These are phyloP conservation scores for Holotrichia oblita DNA, from an alignment of 1,140 invertebrate genomes.

Conservation along the genomic window DNA sequence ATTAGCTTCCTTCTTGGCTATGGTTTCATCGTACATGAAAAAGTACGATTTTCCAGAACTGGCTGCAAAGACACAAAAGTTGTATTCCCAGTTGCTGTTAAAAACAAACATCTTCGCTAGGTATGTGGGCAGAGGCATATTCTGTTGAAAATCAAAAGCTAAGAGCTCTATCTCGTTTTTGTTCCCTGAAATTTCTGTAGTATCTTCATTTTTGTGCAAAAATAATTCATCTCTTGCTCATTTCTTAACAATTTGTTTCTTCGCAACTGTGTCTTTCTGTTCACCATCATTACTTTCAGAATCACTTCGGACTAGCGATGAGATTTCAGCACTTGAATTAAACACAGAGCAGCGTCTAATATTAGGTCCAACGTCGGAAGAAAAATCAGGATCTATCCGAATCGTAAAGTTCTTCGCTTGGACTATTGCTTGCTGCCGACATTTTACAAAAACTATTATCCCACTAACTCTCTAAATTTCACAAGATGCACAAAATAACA, in stretches of 20 bases:
- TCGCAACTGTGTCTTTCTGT: background rate
- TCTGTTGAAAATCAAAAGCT: slow-evolving; percentile 42
- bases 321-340: too few species aligned
- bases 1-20: slow-evolving; percentile 41
- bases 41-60: slow-evolving; percentile 41
- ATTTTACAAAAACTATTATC: too few species aligned
- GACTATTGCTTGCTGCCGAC: too few species aligned
- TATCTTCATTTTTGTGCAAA: slow-evolving; percentile 44
- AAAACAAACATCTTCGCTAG: slow-evolving; percentile 43
- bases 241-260: background rate
- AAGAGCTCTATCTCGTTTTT: slow-evolving; percentile 43
- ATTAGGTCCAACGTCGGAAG: background rate
- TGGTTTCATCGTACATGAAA: slow-evolving; percentile 42
- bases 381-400: slow-evolving; percentile 34
- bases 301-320: slow-evolving; percentile 15
- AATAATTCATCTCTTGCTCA: background rate
- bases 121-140: slow-evolving; percentile 42
- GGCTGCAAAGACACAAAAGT: slow-evolving; percentile 42
- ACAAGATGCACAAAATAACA: too few species aligned
- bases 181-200: slow-evolving; percentile 40
- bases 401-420: background rate
- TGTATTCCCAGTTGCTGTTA: slow-evolving; percentile 43
- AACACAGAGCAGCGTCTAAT: too few species aligned
- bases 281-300: slow-evolving; percentile 39
- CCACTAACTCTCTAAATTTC: too few species aligned